Conservation (phyloP, 2,888 invertebrate genomes). For the Drosophila bunnanda region DNA sequence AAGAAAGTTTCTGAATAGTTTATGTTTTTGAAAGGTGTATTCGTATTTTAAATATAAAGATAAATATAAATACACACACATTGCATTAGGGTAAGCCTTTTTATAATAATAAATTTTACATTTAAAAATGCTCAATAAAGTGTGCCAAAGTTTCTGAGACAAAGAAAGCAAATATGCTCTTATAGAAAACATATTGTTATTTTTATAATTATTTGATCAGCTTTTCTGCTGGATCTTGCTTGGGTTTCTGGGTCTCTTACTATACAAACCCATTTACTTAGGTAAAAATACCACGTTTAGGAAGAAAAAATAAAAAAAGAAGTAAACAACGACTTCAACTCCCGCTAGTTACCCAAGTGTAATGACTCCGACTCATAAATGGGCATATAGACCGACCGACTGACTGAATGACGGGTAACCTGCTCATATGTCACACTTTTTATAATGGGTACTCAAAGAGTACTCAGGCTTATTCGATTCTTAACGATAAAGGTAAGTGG, state of each 20-base stretch:
- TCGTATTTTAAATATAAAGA: neutral
- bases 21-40: neutral
- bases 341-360: conserved; percentile 39
- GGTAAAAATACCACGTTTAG: neutral
- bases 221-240: neutral
- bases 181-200: neutral
- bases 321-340: neutral
- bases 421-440: conserved; percentile 64
- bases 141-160: neutral
- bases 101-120: neutral
- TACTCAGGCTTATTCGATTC: too few relatives aligned
- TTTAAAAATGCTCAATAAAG: neutral
- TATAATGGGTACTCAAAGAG: neutral
- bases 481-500: neutral
- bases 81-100: neutral
- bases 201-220: conserved; percentile 1
- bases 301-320: neutral
- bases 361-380: conserved; percentile 47
- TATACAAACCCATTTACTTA: conserved; percentile 4
- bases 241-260: neutral
- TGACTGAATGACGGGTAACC: conserved; percentile 48
- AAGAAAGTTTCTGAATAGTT: neutral
- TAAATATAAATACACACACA: neutral
- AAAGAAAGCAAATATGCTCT: neutral
- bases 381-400: conserved; percentile 54